These are phyloP conservation scores for Paramacrobiotus metropolitanus DNA, from an alignment of 1,140 invertebrate genomes.

Conservation along the genomic window DNA sequence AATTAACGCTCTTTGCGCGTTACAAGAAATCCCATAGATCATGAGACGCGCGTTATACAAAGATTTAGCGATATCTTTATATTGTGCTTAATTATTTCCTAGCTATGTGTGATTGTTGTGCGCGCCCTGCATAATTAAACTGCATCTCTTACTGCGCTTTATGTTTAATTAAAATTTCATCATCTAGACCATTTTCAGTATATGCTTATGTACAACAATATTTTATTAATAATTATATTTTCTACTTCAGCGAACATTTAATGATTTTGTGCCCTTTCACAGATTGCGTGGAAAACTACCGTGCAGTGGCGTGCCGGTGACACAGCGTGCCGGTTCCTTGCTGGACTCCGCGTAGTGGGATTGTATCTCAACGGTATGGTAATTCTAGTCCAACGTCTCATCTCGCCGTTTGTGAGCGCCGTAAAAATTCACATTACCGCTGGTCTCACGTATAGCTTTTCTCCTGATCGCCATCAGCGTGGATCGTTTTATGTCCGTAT, in stretches of 20 bases:
- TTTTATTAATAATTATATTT: too few species aligned
- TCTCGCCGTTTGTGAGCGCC: background rate
- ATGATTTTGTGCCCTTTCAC: background rate
- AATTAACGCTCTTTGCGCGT: too few species aligned
- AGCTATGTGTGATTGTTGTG: too few species aligned
- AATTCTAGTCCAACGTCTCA: background rate
- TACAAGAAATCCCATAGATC: too few species aligned
- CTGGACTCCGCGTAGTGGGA: background rate
- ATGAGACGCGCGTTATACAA: too few species aligned
- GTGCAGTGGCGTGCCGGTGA: background rate
- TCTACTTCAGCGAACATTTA: background rate
- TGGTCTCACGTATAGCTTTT: background rate
- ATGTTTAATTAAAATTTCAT: too few species aligned
- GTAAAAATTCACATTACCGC: background rate
- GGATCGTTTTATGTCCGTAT: constrained; percentile 2
- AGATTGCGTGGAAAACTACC: background rate
- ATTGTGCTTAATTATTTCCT: too few species aligned
- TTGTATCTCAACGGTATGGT: background rate
- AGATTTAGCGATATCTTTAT: too few species aligned
- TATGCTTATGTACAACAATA: too few species aligned
- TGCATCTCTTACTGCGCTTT: too few species aligned
- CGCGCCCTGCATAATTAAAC: too few species aligned
- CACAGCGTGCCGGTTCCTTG: background rate
- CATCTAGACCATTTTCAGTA: too few species aligned
- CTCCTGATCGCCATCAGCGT: background rate